Evolutionary conservation across 2,797 vertebrate species (phyloP), one percentile per base, ranked within the genome.

Genomic region (Danio kyathit): DNA sequence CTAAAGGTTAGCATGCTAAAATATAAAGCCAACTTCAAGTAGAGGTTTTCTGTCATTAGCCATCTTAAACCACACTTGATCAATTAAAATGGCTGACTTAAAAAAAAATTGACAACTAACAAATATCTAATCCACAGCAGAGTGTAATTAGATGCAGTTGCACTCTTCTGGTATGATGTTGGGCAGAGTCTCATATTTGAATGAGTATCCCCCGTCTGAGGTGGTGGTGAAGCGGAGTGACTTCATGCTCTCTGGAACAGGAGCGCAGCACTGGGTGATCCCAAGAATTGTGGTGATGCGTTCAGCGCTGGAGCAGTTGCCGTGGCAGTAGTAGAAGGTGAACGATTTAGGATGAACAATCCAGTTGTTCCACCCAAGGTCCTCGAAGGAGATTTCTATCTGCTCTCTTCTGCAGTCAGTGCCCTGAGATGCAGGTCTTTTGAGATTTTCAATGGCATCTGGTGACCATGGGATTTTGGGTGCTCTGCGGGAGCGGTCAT

Each of bases 301-400:
- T 4, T 87, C 90, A 40, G 67, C 73, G 49, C 92, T 89, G 0
- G 94, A 92, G 0, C 97, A 99, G 90, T 93, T 95, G 0, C 97
- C 98, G 0, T 96, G 94, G 80, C 97, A 99, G 84, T 98, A 98
- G 87, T 95, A 91, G 89, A 99, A 99, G 60, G 93, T 91, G 44
- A 99, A 94, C 73, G 88, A 91, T 63, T 94, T 94, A 0, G 98
- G 97, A 11, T 98, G 91, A 43, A 98, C 92, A 0, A 99, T 98
- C 98, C 98, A 99, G 74, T 90, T 95, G 71, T 95, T 95, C 98
- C 97, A 99, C 81, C 96, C 96, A 83, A 99, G 91, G 82, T 98
- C 97, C 86, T 96, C 91, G 0, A 99, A 98, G 82, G 95, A 95
- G 90, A 99, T 96, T 73, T 97, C 94, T 10, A 97, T 88, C 59